Percentiles rank a stretch among this genome's conserved stretches.
Evolutionary conservation across 2,113 vertebrate species (phyloP).

Genomic region (Prunella himalayana): DNA sequence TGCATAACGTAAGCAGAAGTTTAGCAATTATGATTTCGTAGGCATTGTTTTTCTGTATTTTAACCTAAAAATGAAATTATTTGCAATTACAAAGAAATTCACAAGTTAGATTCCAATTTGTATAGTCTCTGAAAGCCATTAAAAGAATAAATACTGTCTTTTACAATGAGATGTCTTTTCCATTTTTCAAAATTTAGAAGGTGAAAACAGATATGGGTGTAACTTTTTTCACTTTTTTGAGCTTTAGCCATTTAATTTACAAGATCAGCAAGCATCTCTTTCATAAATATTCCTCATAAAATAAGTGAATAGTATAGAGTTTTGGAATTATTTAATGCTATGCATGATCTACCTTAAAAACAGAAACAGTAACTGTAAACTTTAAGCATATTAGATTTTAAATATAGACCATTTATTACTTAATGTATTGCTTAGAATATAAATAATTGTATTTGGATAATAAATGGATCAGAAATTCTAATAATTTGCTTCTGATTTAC

Average conservation of each 20-base stretch:
- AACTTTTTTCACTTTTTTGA: neutral
- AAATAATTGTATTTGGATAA: neutral
- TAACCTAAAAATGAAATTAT: conserved; percentile 8
- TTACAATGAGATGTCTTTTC: neutral
- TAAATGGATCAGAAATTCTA: neutral
- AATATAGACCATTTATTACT: neutral
- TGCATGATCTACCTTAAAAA: neutral
- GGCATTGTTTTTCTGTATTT: neutral
- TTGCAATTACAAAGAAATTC: neutral
- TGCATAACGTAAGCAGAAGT: neutral
- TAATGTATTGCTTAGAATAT: neutral
- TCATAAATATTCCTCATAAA: neutral
- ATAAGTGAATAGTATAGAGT: neutral
- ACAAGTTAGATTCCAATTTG: neutral
- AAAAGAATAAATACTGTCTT: neutral
- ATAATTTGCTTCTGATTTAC: neutral
- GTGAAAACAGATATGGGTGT: neutral
- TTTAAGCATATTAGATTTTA: neutral
- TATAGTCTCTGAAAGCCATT: neutral
- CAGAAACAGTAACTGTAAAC: neutral
- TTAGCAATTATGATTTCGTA: neutral
- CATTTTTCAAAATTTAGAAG: neutral
- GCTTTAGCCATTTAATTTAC: neutral
- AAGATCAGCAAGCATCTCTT: neutral
- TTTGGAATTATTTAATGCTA: neutral